phyloP scores from a whole-genome alignment of 1,140 invertebrate genomes.

The Drosophila trapezifrons region DNA sequence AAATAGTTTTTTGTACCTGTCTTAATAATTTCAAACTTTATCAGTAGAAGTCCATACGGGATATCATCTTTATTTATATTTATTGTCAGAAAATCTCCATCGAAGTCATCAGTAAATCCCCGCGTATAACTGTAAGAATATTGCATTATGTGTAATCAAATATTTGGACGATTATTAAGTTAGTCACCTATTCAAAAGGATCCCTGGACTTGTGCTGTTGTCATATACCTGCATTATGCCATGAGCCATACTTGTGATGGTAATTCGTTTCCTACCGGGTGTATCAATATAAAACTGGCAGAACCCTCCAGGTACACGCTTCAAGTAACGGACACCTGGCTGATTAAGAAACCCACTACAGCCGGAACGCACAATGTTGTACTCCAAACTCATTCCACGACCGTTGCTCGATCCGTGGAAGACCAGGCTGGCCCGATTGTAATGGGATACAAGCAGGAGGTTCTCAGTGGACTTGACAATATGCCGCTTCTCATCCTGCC shows the following conservation, averaged over 20 bases:
- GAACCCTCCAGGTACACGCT: fast-evolving
- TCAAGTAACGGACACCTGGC: fast-evolving
- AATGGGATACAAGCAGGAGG: slow-evolving; percentile 85
- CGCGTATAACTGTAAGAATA: neutral
- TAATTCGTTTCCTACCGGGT: slow-evolving; percentile 45
- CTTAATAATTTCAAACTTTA: neutral
- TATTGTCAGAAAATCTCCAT: slow-evolving; percentile 51
- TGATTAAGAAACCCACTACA: slow-evolving; percentile 90
- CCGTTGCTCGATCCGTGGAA: slow-evolving; percentile 86
- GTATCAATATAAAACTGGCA: slow-evolving; percentile 91
- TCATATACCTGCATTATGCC: slow-evolving; percentile 15
- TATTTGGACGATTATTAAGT: no score
- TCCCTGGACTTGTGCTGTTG: slow-evolving; percentile 36
- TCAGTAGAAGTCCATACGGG: fast-evolving
- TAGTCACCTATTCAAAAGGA: slow-evolving; percentile 17
- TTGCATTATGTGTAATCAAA: neutral
- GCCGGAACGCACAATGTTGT: slow-evolving; percentile 61
- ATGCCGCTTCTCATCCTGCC: slow-evolving; percentile 35
- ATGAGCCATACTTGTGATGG: fast-evolving
- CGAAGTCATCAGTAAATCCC: neutral
- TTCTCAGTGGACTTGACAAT: slow-evolving; percentile 36
- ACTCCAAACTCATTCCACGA: slow-evolving; percentile 87
- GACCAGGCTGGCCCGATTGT: slow-evolving; percentile 89
- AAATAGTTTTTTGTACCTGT: slow-evolving; percentile 14
- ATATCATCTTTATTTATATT: fast-evolving